Evolutionary conservation across 2,113 vertebrate genomes (phyloP).

Genomic region (Phaethon lepturus): DNA sequence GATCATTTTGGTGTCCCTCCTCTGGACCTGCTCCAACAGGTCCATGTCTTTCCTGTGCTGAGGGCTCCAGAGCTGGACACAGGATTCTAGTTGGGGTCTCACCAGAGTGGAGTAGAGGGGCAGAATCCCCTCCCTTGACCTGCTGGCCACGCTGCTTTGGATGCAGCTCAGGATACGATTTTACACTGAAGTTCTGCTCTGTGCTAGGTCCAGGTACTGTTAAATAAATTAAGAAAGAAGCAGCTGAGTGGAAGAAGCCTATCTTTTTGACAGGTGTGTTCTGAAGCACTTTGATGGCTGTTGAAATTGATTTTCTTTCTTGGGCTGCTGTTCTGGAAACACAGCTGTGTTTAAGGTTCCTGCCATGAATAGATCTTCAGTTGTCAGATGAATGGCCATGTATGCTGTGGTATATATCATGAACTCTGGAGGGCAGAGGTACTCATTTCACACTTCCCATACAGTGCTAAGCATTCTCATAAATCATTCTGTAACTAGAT

Average conservation of each 20-base stretch:
- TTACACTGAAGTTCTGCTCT: background rate
- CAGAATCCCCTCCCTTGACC: too few species aligned
- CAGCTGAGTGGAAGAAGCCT: background rate
- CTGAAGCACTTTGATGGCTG: background rate
- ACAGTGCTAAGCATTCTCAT: background rate
- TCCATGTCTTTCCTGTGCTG: too few species aligned
- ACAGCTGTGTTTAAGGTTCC: background rate
- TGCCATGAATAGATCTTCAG: background rate
- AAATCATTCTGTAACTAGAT: background rate
- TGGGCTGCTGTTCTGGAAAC: background rate
- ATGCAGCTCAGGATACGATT: background rate
- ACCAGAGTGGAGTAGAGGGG: too few species aligned
- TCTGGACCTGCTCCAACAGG: too few species aligned
- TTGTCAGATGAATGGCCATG: background rate
- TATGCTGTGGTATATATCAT: background rate
- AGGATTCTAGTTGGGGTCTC: too few species aligned
- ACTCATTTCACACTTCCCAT: background rate
- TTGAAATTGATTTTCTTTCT: background rate
- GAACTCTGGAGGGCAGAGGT: background rate
- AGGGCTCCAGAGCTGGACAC: too few species aligned
- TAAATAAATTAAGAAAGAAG: background rate
- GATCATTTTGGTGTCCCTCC: too few species aligned
- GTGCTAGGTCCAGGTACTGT: background rate
- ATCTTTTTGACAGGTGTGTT: background rate
- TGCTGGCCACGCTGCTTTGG: too few species aligned